A percentile compares a stretch with the other conserved stretches of the same genome.
Evolutionary conservation across 2,888 invertebrate genomes (phyloP).

Genomic region (Zygaena filipendulae): DNA sequence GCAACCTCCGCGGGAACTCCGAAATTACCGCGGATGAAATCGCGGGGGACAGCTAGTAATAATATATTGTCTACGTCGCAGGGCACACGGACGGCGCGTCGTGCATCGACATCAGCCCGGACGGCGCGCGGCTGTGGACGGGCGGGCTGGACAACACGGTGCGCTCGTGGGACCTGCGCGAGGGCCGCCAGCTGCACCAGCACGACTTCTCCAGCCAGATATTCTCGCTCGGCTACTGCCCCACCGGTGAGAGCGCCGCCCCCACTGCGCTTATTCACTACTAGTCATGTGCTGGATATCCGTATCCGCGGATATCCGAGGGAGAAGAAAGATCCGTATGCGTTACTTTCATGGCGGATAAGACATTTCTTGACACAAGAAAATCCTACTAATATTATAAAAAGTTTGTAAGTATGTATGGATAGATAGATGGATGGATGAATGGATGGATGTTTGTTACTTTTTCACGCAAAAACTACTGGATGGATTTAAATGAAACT

Average conservation of each 20-base stretch:
- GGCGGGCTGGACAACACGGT: slow-evolving; percentile 98
- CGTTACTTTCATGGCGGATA: background rate
- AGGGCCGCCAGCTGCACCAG: slow-evolving; percentile 93
- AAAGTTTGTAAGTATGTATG: too few relatives aligned
- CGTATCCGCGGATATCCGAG: too few relatives aligned
- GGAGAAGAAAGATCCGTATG: background rate
- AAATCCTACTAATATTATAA: background rate
- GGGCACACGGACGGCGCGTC: slow-evolving; percentile 98
- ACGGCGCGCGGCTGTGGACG: slow-evolving; percentile 91
- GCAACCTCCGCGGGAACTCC: too few relatives aligned
- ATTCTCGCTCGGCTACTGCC: slow-evolving; percentile 90
- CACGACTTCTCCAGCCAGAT: slow-evolving; percentile 95
- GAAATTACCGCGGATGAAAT: too few relatives aligned
- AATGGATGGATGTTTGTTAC: too few relatives aligned
- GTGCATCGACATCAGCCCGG: slow-evolving; percentile 96
- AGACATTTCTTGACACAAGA: background rate
- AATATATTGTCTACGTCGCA: too few relatives aligned
- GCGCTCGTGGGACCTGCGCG: slow-evolving; percentile 94
- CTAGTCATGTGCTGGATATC: too few relatives aligned
- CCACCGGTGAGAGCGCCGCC: slow-evolving; percentile 76
- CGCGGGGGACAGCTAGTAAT: too few relatives aligned
- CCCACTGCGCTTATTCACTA: too few relatives aligned
- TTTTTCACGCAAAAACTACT: too few relatives aligned
- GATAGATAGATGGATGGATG: too few relatives aligned
- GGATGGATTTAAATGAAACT: too few relatives aligned